These are phyloP conservation scores for Scartelaos histophorus DNA, from an alignment of 2,113 vertebrate genomes.

Conservation along the genomic window DNA sequence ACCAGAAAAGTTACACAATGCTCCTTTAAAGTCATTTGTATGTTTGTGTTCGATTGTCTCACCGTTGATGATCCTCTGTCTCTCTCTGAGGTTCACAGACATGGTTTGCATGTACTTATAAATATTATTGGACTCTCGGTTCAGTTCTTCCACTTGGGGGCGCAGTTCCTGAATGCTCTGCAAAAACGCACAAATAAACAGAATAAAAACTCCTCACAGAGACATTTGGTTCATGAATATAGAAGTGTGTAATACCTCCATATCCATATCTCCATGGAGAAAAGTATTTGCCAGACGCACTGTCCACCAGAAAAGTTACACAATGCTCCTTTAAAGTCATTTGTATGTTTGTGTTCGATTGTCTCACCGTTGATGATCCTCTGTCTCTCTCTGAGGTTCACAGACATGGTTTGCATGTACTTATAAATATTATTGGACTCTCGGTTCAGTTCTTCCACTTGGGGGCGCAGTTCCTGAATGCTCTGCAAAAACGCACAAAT, in stretches of 20 bases:
- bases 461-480: constrained; percentile 71
- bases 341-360: background rate
- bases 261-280: no score
- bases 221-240: no score
- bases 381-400: constrained; percentile 76
- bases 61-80: constrained; percentile 71
- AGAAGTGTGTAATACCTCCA: no score
- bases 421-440: constrained; percentile 72
- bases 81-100: constrained; percentile 74
- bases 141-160: constrained; percentile 70
- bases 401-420: constrained; percentile 75
- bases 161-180: constrained; percentile 72
- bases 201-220: background rate
- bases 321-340: no score
- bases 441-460: constrained; percentile 70
- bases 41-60: background rate
- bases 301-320: no score
- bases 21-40: no score
- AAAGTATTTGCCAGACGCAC: no score
- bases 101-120: constrained; percentile 74
- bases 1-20: no score
- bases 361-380: constrained; percentile 60
- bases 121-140: constrained; percentile 71
- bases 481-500: constrained; percentile 28
- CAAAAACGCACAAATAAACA: background rate